These are phyloP conservation scores for Sebastes miniatus DNA, from an alignment of 2,797 vertebrate species.

Conservation along the genomic window DNA sequence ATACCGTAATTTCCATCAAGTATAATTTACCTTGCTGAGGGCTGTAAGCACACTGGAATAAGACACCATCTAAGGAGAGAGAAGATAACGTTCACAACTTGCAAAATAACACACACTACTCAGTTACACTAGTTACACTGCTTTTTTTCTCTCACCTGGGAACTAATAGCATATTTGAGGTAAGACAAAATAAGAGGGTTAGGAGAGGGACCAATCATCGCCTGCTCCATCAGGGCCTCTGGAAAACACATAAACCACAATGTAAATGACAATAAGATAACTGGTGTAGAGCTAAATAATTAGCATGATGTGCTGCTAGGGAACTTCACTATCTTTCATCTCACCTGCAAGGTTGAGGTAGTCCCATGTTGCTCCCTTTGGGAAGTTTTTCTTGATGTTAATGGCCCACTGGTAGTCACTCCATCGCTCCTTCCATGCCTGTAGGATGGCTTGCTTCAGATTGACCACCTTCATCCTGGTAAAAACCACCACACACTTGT, in stretches of 20 bases:
- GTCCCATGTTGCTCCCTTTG: constrained; percentile 96
- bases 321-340: background rate
- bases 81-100: background rate
- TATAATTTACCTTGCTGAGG: constrained; percentile 90
- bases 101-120: background rate
- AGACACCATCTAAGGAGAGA: constrained; percentile 92
- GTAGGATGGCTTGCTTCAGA: constrained; percentile 95
- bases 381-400: constrained; percentile 97
- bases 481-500: constrained; percentile 9
- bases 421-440: constrained; percentile 99
- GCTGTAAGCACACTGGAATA: constrained; percentile 94
- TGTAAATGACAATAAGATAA: background rate
- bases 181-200: constrained; percentile 98
- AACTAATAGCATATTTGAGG: constrained; percentile 96
- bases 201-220: constrained; percentile 95
- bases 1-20: background rate
- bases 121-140: background rate
- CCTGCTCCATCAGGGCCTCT: constrained; percentile 98
- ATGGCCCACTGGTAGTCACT: constrained; percentile 98
- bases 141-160: constrained; percentile 85
- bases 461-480: constrained; percentile 94
- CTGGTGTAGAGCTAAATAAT: no score
- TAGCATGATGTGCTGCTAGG: background rate
- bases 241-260: constrained; percentile 10
- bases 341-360: constrained; percentile 95